Conservation (phyloP, 2,797 vertebrate species). For the Dendrocincla fuliginosa region DNA sequence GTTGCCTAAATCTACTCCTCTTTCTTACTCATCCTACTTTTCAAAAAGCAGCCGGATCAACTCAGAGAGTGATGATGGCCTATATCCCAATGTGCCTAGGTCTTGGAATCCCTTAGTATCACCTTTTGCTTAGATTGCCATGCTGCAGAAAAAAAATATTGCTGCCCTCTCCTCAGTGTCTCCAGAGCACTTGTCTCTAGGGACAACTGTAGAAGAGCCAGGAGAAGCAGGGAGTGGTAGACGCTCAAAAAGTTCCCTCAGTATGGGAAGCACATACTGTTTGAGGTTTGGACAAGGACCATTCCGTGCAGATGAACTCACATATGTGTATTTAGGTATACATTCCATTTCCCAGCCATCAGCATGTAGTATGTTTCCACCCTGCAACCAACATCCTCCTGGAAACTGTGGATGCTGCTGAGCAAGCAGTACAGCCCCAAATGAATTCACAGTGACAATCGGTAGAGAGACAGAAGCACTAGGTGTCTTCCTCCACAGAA, state of each 20-base stretch:
- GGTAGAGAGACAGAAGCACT: neutral
- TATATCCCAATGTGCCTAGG: neutral
- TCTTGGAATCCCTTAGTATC: neutral
- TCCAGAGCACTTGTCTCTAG: neutral
- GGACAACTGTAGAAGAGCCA: neutral
- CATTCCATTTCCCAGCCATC: neutral
- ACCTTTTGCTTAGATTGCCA: neutral
- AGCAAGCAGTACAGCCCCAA: neutral
- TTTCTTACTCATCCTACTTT: neutral
- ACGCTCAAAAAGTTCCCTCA: neutral
- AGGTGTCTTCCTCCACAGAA: neutral
- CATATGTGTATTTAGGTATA: neutral
- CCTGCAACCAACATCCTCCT: neutral
- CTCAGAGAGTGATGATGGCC: neutral
- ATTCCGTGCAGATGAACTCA: neutral
- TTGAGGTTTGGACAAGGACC: neutral
- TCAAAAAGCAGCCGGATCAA: neutral
- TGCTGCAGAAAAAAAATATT: neutral
- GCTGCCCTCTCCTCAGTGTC: neutral
- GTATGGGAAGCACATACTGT: neutral
- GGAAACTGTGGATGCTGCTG: neutral
- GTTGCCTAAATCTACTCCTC: neutral
- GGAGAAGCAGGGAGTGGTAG: neutral
- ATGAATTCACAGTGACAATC: neutral
- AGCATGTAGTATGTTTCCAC: neutral